Evolutionary conservation across 2,797 vertebrate genomes (phyloP).

Genomic region (Hoplostethus atlanticus): DNA sequence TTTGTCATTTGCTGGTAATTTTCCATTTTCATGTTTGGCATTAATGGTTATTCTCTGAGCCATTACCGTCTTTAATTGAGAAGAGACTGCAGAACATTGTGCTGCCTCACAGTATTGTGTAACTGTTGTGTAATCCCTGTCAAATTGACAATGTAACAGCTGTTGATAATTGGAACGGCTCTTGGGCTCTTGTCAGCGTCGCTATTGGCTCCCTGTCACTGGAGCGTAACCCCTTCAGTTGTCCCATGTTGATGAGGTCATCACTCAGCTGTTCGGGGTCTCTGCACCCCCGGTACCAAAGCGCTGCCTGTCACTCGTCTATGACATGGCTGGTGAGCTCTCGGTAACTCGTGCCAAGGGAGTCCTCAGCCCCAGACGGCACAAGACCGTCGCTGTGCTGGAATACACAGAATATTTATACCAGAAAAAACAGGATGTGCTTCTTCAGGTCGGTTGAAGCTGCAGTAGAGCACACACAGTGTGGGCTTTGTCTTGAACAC

Average conservation of each 20-base stretch:
- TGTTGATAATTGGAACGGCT: constrained; percentile 47
- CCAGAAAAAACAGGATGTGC: constrained; percentile 34
- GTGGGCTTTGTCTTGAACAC: background rate
- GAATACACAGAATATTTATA: constrained; percentile 42
- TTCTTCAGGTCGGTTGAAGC: background rate
- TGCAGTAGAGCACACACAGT: constrained; percentile 12
- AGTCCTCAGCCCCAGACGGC: constrained; percentile 34
- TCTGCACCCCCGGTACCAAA: constrained; percentile 60
- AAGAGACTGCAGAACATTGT: background rate
- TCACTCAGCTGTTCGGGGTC: constrained; percentile 75
- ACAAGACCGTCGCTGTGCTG: constrained; percentile 50
- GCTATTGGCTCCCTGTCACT: constrained; percentile 27
- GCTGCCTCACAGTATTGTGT: constrained; percentile 5
- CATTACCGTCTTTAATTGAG: background rate
- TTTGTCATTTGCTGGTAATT: too few relatives aligned
- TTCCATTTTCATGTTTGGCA: too few relatives aligned
- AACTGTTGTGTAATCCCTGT: constrained; percentile 47
- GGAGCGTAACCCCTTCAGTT: constrained; percentile 40
- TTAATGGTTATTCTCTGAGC: too few relatives aligned
- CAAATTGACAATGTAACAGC: constrained; percentile 59
- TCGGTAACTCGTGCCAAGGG: constrained; percentile 32
- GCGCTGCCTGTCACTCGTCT: constrained; percentile 47
- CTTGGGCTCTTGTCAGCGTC: constrained; percentile 37
- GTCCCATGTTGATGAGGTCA: constrained; percentile 78
- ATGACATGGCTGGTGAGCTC: constrained; percentile 48